Conservation (phyloP, 1,140 invertebrate species). For the Trichonephila inaurata region DNA sequence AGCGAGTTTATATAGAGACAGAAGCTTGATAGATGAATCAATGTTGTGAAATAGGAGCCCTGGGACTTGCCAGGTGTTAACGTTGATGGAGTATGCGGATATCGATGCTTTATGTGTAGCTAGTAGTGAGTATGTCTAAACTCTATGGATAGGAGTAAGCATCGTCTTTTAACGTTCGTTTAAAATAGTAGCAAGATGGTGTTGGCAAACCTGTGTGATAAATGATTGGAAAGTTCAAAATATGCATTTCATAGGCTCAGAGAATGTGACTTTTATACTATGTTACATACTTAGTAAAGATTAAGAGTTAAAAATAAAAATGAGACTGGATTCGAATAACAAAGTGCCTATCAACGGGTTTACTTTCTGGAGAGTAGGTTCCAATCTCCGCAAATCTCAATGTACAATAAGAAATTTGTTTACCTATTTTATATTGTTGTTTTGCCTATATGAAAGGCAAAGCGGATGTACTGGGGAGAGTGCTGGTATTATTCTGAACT, state of each 20-base stretch:
- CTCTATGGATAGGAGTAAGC: constrained; percentile 32
- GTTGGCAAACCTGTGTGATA: constrained; percentile 16
- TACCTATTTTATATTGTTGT: too few species aligned
- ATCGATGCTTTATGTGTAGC: constrained; percentile 57
- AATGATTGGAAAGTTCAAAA: background rate
- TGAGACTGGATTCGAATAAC: too few species aligned
- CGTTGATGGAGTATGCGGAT: constrained; percentile 58
- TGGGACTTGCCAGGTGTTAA: constrained; percentile 53
- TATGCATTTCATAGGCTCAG: background rate
- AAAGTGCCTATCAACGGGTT: too few species aligned
- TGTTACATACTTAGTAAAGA: background rate
- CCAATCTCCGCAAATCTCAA: too few species aligned
- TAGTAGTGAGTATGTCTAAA: constrained; percentile 42
- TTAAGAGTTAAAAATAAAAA: constrained; percentile 14
- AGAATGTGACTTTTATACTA: background rate
- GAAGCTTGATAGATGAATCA: constrained; percentile 69
- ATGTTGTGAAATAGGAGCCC: constrained; percentile 55
- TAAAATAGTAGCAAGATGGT: constrained; percentile 19
- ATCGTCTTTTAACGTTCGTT: constrained; percentile 56
- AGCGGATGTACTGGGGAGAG: too few species aligned
- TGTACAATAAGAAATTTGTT: too few species aligned
- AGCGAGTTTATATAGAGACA: constrained; percentile 65
- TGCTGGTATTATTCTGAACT: too few species aligned
- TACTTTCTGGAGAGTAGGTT: too few species aligned
- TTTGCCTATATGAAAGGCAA: too few species aligned